Base-by-base conservation (phyloP, 2,888 invertebrate genomes). In the Neria commutata region DNA sequence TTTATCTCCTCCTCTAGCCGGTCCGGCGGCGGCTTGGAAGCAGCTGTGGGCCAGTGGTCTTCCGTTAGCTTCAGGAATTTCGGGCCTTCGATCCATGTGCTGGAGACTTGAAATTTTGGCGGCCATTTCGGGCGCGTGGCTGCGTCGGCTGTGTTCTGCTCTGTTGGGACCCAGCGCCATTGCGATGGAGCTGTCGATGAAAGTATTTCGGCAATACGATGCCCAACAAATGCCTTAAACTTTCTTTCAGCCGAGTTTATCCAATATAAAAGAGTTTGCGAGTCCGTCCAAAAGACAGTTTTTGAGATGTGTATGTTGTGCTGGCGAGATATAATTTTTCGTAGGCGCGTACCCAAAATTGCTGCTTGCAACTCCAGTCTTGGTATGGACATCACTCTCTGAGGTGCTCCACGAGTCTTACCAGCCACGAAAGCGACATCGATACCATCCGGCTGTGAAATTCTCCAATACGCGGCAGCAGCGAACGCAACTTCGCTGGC, bases 191-290 rank as follows among this genome's bases (percentile, higher is more conserved):
- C 3, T 21, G 42, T 6, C 17, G 19, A 19, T 5, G 8, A 14
- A n/a, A 11, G 37, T 37, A 37, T 37, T 3, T 3, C 6, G 3
- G 42, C 42, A 29, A 71, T 58, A 14, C 69, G 54, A 51, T 67
- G 63, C 1, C 65, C 64, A 2, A 69, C 68, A 33, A 67, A 73
- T 4, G 67, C 58, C 58, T 67, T 68, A 29, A 49, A 68, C 21
- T 25, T 60, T 17, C 59, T 34, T 29, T 52, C 17, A 1, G 50
- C 17, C n/a, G 56, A 55, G 10, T 45, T 19, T 6, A 60, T 61
- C 61, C 59, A 64, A n/a, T 45, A 25, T 8, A 63, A 19, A 5
- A 53, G 10, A 1, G 58, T 55, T 24, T 37, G 45, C 4, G 55
- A 55, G 21, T 64, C 66, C 3, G 33, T 54, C 62, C 60, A 65